phyloP scores from a whole-genome alignment of 2,797 vertebrate species.

The Tamandua tetradactyla region DNA sequence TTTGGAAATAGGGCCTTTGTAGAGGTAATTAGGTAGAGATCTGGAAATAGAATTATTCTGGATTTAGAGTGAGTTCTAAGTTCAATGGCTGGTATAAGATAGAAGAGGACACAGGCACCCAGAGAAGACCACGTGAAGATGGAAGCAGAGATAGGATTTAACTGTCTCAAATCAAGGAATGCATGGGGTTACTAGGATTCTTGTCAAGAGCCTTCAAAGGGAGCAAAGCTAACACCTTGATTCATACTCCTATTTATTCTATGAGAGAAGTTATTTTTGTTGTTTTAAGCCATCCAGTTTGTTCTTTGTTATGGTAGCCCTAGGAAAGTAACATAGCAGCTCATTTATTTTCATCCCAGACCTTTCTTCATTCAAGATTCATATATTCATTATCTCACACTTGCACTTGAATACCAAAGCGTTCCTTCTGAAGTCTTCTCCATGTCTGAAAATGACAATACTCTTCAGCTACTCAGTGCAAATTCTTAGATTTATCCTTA shows the following conservation, averaged over 20 bases:
- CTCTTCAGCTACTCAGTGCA: neutral
- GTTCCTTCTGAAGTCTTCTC: neutral
- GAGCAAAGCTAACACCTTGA: neutral
- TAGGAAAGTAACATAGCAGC: neutral
- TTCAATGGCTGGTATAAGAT: neutral
- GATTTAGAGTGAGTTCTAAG: neutral
- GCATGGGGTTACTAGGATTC: neutral
- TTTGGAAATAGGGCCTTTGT: neutral
- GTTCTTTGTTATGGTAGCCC: neutral
- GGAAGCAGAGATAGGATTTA: neutral
- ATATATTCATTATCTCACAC: neutral
- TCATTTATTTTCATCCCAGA: neutral
- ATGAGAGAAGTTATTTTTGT: neutral
- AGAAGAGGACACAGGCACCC: neutral
- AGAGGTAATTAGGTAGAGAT: neutral
- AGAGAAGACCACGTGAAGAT: neutral
- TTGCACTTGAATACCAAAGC: neutral
- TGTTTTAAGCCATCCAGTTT: neutral
- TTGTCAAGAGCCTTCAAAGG: neutral
- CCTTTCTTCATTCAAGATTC: neutral
- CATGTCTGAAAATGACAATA: neutral
- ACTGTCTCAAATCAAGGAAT: neutral
- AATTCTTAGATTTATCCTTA: neutral
- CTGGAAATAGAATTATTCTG: neutral
- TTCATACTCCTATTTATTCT: neutral